phyloP scores from a whole-genome alignment of 2,888 invertebrate species.

The Plebejus anna region DNA sequence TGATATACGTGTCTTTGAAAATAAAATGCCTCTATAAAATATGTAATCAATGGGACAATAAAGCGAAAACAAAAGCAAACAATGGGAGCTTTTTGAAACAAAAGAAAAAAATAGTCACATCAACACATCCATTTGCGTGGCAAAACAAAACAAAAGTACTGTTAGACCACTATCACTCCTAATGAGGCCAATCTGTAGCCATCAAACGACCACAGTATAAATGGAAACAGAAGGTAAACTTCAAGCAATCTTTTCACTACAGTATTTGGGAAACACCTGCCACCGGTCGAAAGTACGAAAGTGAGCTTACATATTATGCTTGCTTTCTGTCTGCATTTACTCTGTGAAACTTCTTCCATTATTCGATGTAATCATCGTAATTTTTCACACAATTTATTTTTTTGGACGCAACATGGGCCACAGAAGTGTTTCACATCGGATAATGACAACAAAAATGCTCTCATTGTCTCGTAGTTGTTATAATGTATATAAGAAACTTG shows the following conservation, averaged over 20 bases:
- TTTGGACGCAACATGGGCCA: slow-evolving; percentile 59
- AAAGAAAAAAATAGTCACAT: slow-evolving; percentile 28
- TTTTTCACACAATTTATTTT: slow-evolving; percentile 79
- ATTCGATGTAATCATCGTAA: slow-evolving; percentile 78
- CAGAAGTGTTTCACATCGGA: slow-evolving; percentile 67
- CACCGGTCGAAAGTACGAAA: background rate
- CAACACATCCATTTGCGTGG: slow-evolving; percentile 28
- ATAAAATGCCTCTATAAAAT: background rate
- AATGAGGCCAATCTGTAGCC: slow-evolving; percentile 74
- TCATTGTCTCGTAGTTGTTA: slow-evolving; percentile 34
- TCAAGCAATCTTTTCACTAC: background rate
- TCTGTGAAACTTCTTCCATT: slow-evolving; percentile 66
- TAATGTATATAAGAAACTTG: background rate
- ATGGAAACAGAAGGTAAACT: background rate
- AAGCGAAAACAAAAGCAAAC: slow-evolving; percentile 20
- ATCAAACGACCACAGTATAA: slow-evolving; percentile 52
- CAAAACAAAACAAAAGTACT: slow-evolving; percentile 66
- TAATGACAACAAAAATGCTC: slow-evolving; percentile 74
- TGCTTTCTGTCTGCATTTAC: background rate
- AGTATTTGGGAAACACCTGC: background rate
- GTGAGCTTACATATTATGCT: background rate
- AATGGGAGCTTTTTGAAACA: slow-evolving; percentile 24
- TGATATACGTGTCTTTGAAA: background rate
- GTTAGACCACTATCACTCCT: slow-evolving; percentile 72
- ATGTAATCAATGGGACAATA: slow-evolving; percentile 11